phyloP scores from a whole-genome alignment of 2,113 vertebrate genomes.

The Dipodomys ordii region DNA sequence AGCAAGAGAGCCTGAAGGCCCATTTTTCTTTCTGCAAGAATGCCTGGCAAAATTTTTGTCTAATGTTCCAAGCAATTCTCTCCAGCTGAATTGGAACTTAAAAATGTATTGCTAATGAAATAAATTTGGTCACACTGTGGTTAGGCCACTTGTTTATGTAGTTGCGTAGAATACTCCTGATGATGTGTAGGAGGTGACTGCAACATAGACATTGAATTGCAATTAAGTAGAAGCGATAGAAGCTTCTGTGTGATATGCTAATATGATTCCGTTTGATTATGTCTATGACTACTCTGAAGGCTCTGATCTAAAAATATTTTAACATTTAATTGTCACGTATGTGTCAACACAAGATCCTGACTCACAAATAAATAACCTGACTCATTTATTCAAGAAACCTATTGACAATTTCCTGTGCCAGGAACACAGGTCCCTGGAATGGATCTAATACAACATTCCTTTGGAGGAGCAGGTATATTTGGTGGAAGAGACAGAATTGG shows the following conservation, averaged over 20 bases:
- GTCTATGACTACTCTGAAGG: constrained; percentile 11
- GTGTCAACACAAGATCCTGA: constrained; percentile 54
- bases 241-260: constrained; percentile 48
- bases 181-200: background rate
- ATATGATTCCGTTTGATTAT: constrained; percentile 42
- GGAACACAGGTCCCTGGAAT: background rate
- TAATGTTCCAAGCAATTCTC: constrained; percentile 30
- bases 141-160: constrained; percentile 33
- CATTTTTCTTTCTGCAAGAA: constrained; percentile 42
- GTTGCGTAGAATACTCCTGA: background rate
- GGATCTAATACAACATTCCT: background rate
- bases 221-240: background rate
- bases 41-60: constrained; percentile 48
- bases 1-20: background rate
- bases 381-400: constrained; percentile 40
- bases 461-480: background rate
- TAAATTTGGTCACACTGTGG: constrained; percentile 8
- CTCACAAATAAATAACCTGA: constrained; percentile 55
- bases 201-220: background rate
- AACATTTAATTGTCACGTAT: constrained; percentile 54
- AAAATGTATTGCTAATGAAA: constrained; percentile 6
- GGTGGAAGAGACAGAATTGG: background rate
- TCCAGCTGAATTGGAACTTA: constrained; percentile 33
- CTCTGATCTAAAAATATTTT: constrained; percentile 64
- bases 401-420: background rate